Evolutionary conservation across 2,113 vertebrate genomes (phyloP), one percentile per base, ranked within the genome.

Genomic region (Heterochromis multidens): DNA sequence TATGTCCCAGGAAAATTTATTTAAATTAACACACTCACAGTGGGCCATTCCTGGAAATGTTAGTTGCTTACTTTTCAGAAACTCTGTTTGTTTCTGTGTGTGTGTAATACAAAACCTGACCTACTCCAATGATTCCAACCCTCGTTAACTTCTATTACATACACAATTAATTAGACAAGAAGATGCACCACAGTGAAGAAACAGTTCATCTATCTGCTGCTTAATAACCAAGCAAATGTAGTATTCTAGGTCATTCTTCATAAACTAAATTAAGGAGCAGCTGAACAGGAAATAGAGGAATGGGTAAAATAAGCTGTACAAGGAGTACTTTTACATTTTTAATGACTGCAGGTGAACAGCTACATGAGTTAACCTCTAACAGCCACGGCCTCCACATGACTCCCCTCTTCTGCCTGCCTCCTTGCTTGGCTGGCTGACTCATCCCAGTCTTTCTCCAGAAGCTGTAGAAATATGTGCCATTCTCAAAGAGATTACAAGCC

Each of bases 401-500:
- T 85, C 83, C 29, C 59, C 35, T 77, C 43, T 49, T 57, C 52
- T 40, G 14, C 62, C 40, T 33, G 43, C 61, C 52, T 37, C 52
- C 61, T 33, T 33, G 59, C 63, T 82, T 6, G 65, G 61, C 82
- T 25, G 54, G 23, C 87, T 93, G 91, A 93, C 91, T 93, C 94
- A 93, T 90, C 67, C 62, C 21, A n/a, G 74, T 59, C 59, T 89
- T 91, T 81, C 89, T 88, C 60, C 31, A 90, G 82, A 82, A 89
- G 79, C 80, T 5, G 29, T 62, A 87, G 72, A 90, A 92, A 85
- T 88, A 91, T 85, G 85, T 86, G 86, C 84, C 89, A 87, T 87
- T 91, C 89, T 90, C 76, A 6, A 58, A 87, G 70, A 88, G 90
- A 91, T 94, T 88, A 89, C 67, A 79, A 84, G 67, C 81, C 72